phyloP scores from a whole-genome alignment of 2,888 invertebrate genomes.

The Spicauda simplicius region DNA sequence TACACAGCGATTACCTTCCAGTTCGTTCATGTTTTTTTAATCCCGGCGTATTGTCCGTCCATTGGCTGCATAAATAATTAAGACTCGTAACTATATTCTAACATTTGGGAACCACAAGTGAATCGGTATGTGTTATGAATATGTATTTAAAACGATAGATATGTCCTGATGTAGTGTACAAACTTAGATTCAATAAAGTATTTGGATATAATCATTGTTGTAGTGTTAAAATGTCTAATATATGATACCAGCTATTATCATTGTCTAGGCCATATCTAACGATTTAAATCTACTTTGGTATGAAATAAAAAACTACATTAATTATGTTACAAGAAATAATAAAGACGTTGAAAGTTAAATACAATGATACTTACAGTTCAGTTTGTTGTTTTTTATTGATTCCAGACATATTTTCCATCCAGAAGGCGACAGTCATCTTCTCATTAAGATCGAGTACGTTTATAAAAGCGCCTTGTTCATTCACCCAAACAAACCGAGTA shows the following conservation, averaged over 20 bases:
- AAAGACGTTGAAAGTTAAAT: too few relatives aligned
- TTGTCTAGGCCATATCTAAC: neutral
- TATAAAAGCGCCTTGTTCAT: conserved; percentile 75
- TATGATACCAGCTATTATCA: neutral
- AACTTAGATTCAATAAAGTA: too few relatives aligned
- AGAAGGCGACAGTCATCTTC: conserved; percentile 73
- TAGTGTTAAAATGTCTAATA: too few relatives aligned
- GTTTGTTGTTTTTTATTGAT: conserved; percentile 82
- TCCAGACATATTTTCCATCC: conserved; percentile 81
- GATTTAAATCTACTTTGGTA: neutral
- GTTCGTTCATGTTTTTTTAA: conserved; percentile 36
- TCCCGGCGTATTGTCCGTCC: conserved; percentile 31
- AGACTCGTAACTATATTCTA: conserved; percentile 7
- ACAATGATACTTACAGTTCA: conserved; percentile 78
- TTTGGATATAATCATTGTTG: too few relatives aligned
- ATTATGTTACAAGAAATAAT: too few relatives aligned
- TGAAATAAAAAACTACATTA: neutral
- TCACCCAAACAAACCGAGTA: conserved; percentile 83
- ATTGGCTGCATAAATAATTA: conserved; percentile 34
- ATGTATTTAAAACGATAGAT: neutral
- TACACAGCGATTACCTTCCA: conserved; percentile 26
- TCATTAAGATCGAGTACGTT: conserved; percentile 78
- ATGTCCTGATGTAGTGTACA: neutral
- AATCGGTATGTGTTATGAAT: neutral
- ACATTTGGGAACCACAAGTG: conserved; percentile 10